Conservation (phyloP, 2,797 vertebrate species). For the Tenualosa thibaudeaui region DNA sequence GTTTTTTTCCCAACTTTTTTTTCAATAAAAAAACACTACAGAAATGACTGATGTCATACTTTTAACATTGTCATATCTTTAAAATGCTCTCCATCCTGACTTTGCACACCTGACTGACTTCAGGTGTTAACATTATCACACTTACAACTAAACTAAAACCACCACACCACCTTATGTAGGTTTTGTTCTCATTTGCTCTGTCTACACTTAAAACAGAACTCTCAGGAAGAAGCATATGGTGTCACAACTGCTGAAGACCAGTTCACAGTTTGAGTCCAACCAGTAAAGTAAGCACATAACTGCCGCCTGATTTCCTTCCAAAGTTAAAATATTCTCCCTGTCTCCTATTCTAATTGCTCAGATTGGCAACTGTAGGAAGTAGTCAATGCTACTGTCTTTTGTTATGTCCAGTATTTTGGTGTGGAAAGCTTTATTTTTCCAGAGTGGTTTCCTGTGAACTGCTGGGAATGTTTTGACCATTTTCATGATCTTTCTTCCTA, state of each 20-base stretch:
- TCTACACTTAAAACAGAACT: neutral
- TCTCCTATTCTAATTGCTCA: too few species aligned
- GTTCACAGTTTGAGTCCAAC: neutral
- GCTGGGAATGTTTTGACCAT: neutral
- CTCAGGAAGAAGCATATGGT: neutral
- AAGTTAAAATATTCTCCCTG: too few species aligned
- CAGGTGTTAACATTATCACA: neutral
- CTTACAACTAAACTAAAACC: neutral
- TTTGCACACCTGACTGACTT: neutral
- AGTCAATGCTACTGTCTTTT: neutral
- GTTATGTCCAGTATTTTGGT: neutral
- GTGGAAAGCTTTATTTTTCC: neutral
- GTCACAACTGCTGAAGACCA: neutral
- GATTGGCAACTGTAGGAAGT: too few species aligned
- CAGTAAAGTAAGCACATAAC: neutral
- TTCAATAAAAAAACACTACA: constrained; percentile 45
- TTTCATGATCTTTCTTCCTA: neutral
- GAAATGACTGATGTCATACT: constrained; percentile 30
- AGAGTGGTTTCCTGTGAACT: neutral
- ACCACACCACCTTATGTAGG: neutral
- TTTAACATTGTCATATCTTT: neutral
- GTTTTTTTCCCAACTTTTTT: constrained; percentile 23
- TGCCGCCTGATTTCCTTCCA: too few species aligned
- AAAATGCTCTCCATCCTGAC: neutral
- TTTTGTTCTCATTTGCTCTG: neutral